Evolutionary conservation across 2,888 invertebrate genomes (phyloP), one percentile per base, ranked within the genome.

Genomic region (Cylloceria caligata): DNA sequence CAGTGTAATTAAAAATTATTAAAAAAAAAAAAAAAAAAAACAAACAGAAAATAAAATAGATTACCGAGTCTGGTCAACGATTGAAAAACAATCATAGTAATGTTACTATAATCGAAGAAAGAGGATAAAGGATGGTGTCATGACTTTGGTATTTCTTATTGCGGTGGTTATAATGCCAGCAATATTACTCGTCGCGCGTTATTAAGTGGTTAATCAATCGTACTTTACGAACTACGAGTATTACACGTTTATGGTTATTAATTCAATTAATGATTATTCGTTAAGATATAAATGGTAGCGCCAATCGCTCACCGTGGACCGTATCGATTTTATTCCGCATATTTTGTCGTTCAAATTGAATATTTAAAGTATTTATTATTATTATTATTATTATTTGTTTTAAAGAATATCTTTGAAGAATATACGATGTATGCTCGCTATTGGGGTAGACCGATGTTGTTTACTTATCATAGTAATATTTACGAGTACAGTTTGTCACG

Each of bases 61-160:
- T 21, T 13, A 72, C 47, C 57, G 42, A 60, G 60, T 60, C 24
- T 6, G 60, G 42, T 64, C 21, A 13, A 72, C 60, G 60, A 45
- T 60, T 60, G 72, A 47, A 34, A 27, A 65, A 21, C 81, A 81
- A 55, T 76, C 75, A 69, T 80, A 71, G 80, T 52, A n/a, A 86
- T 84, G 87, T 87, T 86, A 81, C 84, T 86, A 89, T 86, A 88
- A 67, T 87, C 72, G 84, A 81, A 85, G 80, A 82, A 84, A 80
- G 64, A 79, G 86, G 86, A 83, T 27, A 42, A 57, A 60, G 42
- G 45, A 69, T 42, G 39, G 69, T 69, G 52, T 86, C 78, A 85
- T 87, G 86, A 86, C 91, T 91, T 91, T 91, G 91, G 91, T 90
- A 90, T 91, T 87, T 88, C 84, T 80, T 89, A 89, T 89, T 90